These are phyloP conservation scores for Ptyas mucosa DNA, from an alignment of 2,113 vertebrate genomes.

Conservation along the genomic window DNA sequence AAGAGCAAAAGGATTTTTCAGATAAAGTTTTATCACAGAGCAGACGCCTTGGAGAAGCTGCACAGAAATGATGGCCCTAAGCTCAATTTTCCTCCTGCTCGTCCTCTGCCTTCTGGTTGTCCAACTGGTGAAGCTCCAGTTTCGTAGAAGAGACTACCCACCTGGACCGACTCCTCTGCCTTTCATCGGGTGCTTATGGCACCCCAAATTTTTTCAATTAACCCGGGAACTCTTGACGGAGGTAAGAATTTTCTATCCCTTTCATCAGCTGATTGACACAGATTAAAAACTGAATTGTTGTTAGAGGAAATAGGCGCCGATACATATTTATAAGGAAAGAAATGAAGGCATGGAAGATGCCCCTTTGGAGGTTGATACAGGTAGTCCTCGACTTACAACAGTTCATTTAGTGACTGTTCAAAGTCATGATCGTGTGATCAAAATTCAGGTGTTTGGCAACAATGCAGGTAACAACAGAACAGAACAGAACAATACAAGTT, in stretches of 20 bases:
- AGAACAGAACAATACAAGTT: no score
- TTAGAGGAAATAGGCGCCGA: no score
- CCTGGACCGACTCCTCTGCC: slow-evolving; percentile 56
- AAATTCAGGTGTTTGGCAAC: no score
- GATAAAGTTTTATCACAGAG: background rate
- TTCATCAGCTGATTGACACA: background rate
- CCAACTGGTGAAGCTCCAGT: slow-evolving; percentile 36
- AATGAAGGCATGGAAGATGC: no score
- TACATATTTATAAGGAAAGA: no score
- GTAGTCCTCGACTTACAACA: no score
- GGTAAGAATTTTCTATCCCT: slow-evolving; percentile 30
- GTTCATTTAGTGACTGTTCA: no score
- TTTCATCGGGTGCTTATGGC: slow-evolving; percentile 58
- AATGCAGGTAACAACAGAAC: no score
- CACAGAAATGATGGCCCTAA: slow-evolving; percentile 24
- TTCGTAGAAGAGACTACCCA: slow-evolving; percentile 31
- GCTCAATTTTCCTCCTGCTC: background rate
- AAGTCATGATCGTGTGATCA: no score
- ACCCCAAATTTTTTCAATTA: slow-evolving; percentile 52
- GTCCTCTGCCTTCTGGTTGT: slow-evolving; percentile 8
- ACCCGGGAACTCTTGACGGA: slow-evolving; percentile 42
- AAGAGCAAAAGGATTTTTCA: background rate
- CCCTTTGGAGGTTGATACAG: no score
- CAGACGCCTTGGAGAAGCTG: background rate
- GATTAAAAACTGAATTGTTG: background rate